Conservation (phyloP, 2,113 vertebrate species). For the Brachyhypopomus gauderio region DNA sequence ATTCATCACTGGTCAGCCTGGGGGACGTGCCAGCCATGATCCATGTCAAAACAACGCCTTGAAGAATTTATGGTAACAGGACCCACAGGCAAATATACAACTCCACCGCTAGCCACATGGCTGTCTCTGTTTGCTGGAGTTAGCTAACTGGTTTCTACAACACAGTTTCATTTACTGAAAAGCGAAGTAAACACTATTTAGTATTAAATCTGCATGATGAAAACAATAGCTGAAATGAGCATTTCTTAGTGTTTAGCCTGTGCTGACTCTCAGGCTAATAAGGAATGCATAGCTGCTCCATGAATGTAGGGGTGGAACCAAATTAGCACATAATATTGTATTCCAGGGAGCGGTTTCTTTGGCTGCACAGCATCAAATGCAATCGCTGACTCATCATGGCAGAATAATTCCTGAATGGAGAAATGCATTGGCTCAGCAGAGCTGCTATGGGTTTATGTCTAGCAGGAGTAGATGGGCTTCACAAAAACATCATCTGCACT, state of each 20-base stretch:
- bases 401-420: constrained; percentile 53
- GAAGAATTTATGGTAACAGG: constrained; percentile 36
- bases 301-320: constrained; percentile 18
- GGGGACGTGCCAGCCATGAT: constrained; percentile 47
- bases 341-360: constrained; percentile 25
- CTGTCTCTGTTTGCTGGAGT: neutral
- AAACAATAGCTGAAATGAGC: neutral
- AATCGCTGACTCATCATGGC: constrained; percentile 50
- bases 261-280: neutral
- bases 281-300: neutral
- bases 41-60: constrained; percentile 53
- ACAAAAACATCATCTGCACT: constrained; percentile 41
- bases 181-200: too few species aligned
- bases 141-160: neutral
- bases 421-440: constrained; percentile 54
- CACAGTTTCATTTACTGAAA: too few species aligned
- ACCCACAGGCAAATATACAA: constrained; percentile 24
- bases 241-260: constrained; percentile 6
- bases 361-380: constrained; percentile 13
- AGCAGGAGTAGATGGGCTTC: constrained; percentile 15
- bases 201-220: too few species aligned
- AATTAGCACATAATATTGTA: constrained; percentile 33
- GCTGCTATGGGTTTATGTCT: constrained; percentile 24
- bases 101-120: constrained; percentile 14
- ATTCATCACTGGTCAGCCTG: constrained; percentile 54